Base-by-base conservation (phyloP, 2,113 vertebrate species). In the Balaeniceps rex region DNA sequence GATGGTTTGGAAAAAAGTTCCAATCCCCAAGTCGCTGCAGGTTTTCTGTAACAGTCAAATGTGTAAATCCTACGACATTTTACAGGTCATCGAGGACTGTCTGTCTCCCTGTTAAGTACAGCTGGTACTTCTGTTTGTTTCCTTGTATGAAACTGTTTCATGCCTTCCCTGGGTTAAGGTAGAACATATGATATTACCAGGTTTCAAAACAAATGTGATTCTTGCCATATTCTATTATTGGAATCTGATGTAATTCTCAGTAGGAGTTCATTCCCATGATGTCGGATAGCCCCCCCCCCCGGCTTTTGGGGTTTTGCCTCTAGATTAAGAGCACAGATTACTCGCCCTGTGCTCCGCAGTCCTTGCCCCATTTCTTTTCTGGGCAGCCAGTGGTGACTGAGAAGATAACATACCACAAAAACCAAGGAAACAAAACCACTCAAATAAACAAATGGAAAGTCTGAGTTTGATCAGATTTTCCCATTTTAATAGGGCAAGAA, bases 11-110 rank as follows among this genome's bases (percentile, higher is more conserved):
- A 12, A 21, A 9, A n/a, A n/a, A 16, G 6, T 5, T 26, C 63
- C 55, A 9, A 5, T 0, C 2, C 34, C 44, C 44, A 19, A 15
- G 24, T 3, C 2, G 0, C 19, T 25, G 42, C 46, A 70, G 80
- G 38, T 77, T 54, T 64, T 44, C 60, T 29, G 19, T 2, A 61
- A 15, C 0, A n/a, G 42, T 26, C 49, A 42, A 31, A 44, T 0
- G 18, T 14, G 14, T 5, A 34, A 84, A 58, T 42, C 46, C 74
- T 12, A 2, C 1, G 2, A 15, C 10, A 4, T 6, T 33, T 69
- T 7, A 29, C 0, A 15, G 85, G 38, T 65, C 46, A 31, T 29
- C 4, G 5, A 81, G 36, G 51, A 38, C 14, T 19, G 18, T 3
- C 14, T 19, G 18, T 3, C 8, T 9, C n/a, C 57, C 36, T 33